Evolutionary conservation across 2,113 vertebrate genomes (phyloP), one percentile per base, ranked within the genome.

Genomic region (Semicossyphus pulcher): DNA sequence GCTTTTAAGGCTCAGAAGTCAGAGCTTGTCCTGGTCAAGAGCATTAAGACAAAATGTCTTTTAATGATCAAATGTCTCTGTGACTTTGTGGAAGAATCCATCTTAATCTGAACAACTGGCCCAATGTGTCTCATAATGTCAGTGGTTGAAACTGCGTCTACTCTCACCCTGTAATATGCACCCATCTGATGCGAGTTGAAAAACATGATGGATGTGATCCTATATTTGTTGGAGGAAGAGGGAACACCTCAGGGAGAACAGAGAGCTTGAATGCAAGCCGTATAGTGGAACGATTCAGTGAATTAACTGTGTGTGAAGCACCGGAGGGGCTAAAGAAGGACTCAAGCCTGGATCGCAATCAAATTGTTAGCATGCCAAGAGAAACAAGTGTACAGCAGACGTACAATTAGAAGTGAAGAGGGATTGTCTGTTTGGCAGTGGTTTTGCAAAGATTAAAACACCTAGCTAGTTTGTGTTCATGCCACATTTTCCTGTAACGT

Each of bases 161-260:
- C 60, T 18, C 66, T 73, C 49, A 23, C 20, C 39, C 59, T 71
- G 67, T 71, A 78, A 72, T 60, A 69, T 65, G 61, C 21, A 25
- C 28, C 37, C 29, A 56, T 72, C 67, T 54, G 41, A 86, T 59
- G 21, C 0, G 4, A 70, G 68, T 2, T 28, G 52, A 68, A 81
- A 76, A 86, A 68, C 21, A 85, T 83, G 86, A 92, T 88, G 66
- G 81, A 85, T 86, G 75, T 3, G 20, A 65, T 80, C 64, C 60
- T 74, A 61, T 83, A 68, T 60, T 45, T 21, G 77, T n/a, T 57
- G 32, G 69, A 58, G 32, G 63, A 68, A 0, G 60, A 74, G 60
- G 58, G 31, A 73, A 70, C 53, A 80, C 72, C 79, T 80, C 61
- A 3, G 87, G 75, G 87, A 64, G 63, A 80, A 78, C 23, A 4